Evolutionary conservation across 2,888 invertebrate species (phyloP).

Genomic region (Mylabris sibirica): DNA sequence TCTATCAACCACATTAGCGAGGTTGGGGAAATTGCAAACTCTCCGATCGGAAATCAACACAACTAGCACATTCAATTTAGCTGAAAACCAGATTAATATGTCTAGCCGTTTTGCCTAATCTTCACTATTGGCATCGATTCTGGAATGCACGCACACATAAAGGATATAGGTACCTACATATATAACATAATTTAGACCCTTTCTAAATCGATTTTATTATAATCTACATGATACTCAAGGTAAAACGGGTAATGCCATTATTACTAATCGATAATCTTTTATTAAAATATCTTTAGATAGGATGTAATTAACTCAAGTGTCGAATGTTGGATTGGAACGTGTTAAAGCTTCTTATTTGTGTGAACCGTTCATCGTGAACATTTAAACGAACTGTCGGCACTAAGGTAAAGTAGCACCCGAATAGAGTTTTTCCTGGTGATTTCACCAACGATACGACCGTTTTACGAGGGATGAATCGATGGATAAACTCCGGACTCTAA

Average conservation of each 20-base stretch:
- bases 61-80: conserved; percentile 23
- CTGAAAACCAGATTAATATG: conserved; percentile 26
- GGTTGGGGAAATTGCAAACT: conserved; percentile 11
- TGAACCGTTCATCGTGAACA: neutral
- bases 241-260: neutral
- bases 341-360: neutral
- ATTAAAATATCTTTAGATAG: neutral
- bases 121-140: conserved; percentile 12
- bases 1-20: conserved; percentile 13
- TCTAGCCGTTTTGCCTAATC: conserved; percentile 25
- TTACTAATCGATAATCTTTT: conserved; percentile 1
- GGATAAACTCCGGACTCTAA: conserved; percentile 29
- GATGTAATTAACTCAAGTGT: neutral
- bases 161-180: no score
- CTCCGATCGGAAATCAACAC: conserved; percentile 11
- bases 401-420: neutral
- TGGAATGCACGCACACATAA: neutral
- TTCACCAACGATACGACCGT: conserved; percentile 25
- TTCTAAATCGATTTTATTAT: conserved; percentile 2
- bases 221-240: neutral
- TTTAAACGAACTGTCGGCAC: neutral
- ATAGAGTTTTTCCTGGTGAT: neutral
- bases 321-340: neutral
- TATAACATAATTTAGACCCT: conserved; percentile 5
- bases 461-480: conserved; percentile 32